Evolutionary conservation across 2,888 invertebrate species (phyloP).

Genomic region (Apodemia zela): DNA sequence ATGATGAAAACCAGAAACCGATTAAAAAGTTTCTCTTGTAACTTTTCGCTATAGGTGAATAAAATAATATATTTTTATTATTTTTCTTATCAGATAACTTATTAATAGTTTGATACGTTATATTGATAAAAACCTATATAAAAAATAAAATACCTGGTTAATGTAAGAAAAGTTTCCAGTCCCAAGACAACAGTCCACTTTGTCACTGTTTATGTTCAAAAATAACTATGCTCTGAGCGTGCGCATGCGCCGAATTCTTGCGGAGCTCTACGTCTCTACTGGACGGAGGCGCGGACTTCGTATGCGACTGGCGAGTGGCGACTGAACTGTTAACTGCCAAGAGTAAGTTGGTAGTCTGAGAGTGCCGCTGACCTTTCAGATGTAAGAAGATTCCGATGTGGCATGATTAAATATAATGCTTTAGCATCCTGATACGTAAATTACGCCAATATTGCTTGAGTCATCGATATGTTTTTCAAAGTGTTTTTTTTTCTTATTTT

Average conservation of each 20-base stretch:
- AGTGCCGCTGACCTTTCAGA: conserved; percentile 7
- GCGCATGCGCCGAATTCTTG: conserved; percentile 41
- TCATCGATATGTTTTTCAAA: not conserved
- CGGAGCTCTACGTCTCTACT: conserved; percentile 44
- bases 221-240: conserved; percentile 35
- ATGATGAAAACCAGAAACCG: no score
- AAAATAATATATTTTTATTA: no score
- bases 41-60: no score
- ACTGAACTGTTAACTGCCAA: conserved; percentile 37
- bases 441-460: not conserved
- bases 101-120: no score
- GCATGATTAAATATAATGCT: conserved; percentile 25
- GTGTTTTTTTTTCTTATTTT: no score
- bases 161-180: not conserved
- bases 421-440: not conserved
- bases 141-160: conserved; percentile 54
- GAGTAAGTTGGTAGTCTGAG: not conserved
- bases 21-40: no score
- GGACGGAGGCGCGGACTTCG: conserved; percentile 28
- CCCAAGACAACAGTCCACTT: conserved; percentile 31
- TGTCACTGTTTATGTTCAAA: conserved; percentile 39
- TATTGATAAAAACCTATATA: not conserved
- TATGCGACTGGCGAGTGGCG: conserved; percentile 33
- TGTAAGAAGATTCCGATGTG: conserved; percentile 38
- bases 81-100: no score